Base-by-base conservation (phyloP, 2,113 vertebrate genomes). In the Bufo bufo region DNA sequence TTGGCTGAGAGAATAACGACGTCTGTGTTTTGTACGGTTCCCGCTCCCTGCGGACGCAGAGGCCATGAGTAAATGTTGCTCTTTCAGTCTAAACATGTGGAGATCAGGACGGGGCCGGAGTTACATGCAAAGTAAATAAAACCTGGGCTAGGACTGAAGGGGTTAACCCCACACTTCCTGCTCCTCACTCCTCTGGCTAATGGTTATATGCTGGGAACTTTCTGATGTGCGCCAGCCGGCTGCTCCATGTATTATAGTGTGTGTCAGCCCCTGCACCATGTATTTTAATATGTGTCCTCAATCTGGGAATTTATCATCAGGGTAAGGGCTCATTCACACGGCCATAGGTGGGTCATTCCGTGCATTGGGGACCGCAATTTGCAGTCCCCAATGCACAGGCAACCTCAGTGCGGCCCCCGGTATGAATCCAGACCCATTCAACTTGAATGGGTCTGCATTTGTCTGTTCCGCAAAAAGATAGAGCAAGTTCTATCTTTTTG, bases 11-110 rank as follows among this genome's bases (percentile, higher is more conserved):
- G 87, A 79, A 91, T 90, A 88, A 89, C 33, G 74, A 84, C 77
- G 56, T 89, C 90, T 85, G 63, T 85, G 83, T 90, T 92, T 89
- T 80, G 82, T 87, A 90, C 74, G 85, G 90, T 91, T 90, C 90
- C 89, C 49, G 16, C 45, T 92, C 85, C 85, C 84, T 33, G 0
- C 81, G 82, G 83, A 89, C 92, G 91, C 89, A 89, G 90, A 91
- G 91, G 74, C 82, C 52, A n/a, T 88, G 89, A 89, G 90, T 92
- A 90, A 90, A 89, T 85, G 89, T 91, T 90, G 89, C 88, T 90
- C 78, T 88, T 93, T 93, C 77, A 63, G 56, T 47, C 17, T n/a
- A n/a, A 12, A 72, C 63, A 72, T 72, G 82, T 71, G 82, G 20
- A 72, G n/a, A n/a, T 79, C 50, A 56, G 20, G 77, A 56, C 10